Base-by-base conservation (phyloP, 2,888 invertebrate genomes). In the Himalopsyche anomala region DNA sequence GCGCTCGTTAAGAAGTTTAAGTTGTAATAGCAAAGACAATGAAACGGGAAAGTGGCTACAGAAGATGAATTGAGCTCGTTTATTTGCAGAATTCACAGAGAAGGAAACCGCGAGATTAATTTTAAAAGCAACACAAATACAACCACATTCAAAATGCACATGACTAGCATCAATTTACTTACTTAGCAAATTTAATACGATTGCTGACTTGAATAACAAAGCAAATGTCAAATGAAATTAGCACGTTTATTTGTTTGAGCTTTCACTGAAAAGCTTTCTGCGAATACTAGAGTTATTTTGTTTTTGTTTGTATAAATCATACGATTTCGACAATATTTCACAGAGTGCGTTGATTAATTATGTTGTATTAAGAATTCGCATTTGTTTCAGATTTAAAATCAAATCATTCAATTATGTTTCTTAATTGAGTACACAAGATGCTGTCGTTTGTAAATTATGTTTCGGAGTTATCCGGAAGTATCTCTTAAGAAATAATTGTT, bases 51-150 rank as follows among this genome's bases (percentile, higher is more conserved):
- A 86, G 80, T 51, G 55, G 69, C 62, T 55, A 80, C 28, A 42
- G 83, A 80, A 82, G 80, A 83, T 83, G 83, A 86, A 86, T 86
- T 55, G 80, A 83, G 83, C 38, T 81, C 55, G 80, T 86, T 86
- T 83, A 82, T 86, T 80, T 83, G 56, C 40, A 83, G 38, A 62
- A 80, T 83, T 82, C 36, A 36, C 42, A 36, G 51, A 55, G 79
- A 36, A 36, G 80, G 80, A 83, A 83, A 80, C 80, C 83, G 40
- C 80, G 79, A 79, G 81, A 86, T 79, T 45, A 85, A 83, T 80
- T 85, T 82, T 84, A 79, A 79, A 84, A 79, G 19, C 54, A 56
- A 79, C 45, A 55, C 80, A 80, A 81, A 74, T 74, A 74, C 74
- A 36, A 38, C 74, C 74, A 74, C 74, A 74, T 74, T 74, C 36